Conservation (phyloP, 2,113 vertebrate genomes). For the Callionymus lyra region DNA sequence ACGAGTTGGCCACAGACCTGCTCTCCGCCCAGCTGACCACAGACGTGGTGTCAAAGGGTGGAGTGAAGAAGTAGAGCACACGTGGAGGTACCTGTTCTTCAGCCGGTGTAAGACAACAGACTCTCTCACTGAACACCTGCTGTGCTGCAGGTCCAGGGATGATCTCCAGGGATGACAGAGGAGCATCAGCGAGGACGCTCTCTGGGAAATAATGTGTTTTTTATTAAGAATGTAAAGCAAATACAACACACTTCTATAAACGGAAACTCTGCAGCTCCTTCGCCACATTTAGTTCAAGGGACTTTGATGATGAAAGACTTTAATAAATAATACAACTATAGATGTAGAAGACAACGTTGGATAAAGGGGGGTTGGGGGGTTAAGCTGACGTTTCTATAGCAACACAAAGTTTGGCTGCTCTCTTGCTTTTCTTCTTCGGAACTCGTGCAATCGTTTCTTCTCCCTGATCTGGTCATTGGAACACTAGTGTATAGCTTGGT, state of each 20-base stretch:
- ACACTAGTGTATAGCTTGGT: constrained; percentile 63
- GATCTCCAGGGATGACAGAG: constrained; percentile 20
- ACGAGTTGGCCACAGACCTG: constrained; percentile 20
- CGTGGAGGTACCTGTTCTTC: constrained; percentile 18
- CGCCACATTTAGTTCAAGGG: constrained; percentile 10
- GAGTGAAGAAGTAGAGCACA: too few relatives aligned
- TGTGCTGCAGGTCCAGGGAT: constrained; percentile 33
- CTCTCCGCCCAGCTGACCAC: constrained; percentile 38
- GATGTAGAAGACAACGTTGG: neutral
- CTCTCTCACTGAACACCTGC: constrained; percentile 3
- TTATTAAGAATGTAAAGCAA: constrained; percentile 40
- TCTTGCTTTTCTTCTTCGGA: constrained; percentile 17
- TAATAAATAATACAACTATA: too few relatives aligned
- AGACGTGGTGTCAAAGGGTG: constrained; percentile 54
- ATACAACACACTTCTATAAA: constrained; percentile 16
- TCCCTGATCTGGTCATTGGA: constrained; percentile 25
- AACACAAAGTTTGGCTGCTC: constrained; percentile 1
- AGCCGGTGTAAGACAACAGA: constrained; percentile 1
- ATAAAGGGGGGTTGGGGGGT: too few relatives aligned
- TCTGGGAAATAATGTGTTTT: constrained; percentile 41
- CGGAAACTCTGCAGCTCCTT: constrained; percentile 20
- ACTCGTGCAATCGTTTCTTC: constrained; percentile 19
- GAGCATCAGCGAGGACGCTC: constrained; percentile 31
- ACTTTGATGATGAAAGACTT: too few relatives aligned
- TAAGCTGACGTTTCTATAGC: constrained; percentile 6